Conservation (phyloP, 2,113 vertebrate genomes). For the Asarcornis scutulata region DNA sequence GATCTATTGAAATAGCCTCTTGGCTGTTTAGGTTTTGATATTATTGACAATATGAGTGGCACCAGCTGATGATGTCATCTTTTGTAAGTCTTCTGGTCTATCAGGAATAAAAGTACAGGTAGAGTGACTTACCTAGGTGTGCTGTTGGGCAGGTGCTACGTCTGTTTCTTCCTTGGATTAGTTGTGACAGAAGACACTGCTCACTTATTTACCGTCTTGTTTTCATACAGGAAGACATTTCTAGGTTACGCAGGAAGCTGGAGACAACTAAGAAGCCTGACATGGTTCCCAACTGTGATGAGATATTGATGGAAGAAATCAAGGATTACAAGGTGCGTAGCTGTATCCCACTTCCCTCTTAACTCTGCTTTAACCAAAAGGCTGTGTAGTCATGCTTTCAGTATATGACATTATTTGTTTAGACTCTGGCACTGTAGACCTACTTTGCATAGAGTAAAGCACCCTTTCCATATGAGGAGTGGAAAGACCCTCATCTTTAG, state of each 20-base stretch:
- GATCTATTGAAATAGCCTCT: background rate
- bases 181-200: background rate
- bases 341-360: background rate
- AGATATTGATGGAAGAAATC: slow-evolving; percentile 97
- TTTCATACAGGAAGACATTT: slow-evolving; percentile 91
- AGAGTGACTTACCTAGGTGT: background rate
- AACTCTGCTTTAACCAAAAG: background rate
- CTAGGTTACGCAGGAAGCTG: slow-evolving; percentile 90
- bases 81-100: rapidly evolving
- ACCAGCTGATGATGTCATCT: background rate
- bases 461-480: background rate
- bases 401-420: background rate
- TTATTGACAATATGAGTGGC: background rate
- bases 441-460: background rate
- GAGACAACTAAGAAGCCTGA: slow-evolving; percentile 98
- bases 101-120: background rate
- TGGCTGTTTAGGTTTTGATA: background rate
- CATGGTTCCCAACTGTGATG: slow-evolving; percentile 94
- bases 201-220: background rate
- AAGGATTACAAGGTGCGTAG: slow-evolving; percentile 92
- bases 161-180: background rate
- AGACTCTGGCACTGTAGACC: background rate
- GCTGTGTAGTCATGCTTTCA: background rate
- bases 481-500: background rate
- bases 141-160: background rate